Conservation (phyloP, 2,113 vertebrate genomes). For the Neodontobutis hainanensis region DNA sequence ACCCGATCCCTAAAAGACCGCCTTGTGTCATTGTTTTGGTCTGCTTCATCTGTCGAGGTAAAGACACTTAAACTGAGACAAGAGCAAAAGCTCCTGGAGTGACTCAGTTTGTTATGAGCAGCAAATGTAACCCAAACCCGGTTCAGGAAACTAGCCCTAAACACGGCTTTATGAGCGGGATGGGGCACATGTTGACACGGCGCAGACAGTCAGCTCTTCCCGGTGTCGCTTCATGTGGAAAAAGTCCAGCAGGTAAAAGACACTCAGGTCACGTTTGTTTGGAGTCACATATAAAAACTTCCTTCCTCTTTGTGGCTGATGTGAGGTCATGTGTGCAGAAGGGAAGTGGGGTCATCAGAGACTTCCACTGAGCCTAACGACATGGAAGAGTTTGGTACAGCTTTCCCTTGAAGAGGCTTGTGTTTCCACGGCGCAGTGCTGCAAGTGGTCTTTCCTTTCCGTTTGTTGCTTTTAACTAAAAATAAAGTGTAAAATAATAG, state of each 20-base stretch:
- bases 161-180: slow-evolving; percentile 55
- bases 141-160: slow-evolving; percentile 59
- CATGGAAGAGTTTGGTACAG: too few species aligned
- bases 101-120: slow-evolving; percentile 16
- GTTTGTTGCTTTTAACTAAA: too few species aligned
- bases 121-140: slow-evolving; percentile 53
- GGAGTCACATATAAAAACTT: not conserved
- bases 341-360: slow-evolving; percentile 3
- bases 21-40: not conserved
- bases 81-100: slow-evolving; percentile 28
- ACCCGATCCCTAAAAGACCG: slow-evolving; percentile 1
- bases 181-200: slow-evolving; percentile 41
- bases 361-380: too few species aligned
- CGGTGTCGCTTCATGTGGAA: not conserved
- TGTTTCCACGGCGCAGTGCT: too few species aligned
- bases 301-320: not conserved
- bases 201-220: too few species aligned
- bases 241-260: not conserved
- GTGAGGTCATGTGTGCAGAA: not conserved
- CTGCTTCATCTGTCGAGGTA: slow-evolving; percentile 4
- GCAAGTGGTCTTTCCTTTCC: too few species aligned
- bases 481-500: too few species aligned
- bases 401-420: too few species aligned
- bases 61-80: slow-evolving; percentile 13
- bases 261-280: not conserved